Evolutionary conservation across 1,140 invertebrate species (phyloP), one percentile per base, ranked within the genome.

Genomic region (Belonocnema kinseyi): DNA sequence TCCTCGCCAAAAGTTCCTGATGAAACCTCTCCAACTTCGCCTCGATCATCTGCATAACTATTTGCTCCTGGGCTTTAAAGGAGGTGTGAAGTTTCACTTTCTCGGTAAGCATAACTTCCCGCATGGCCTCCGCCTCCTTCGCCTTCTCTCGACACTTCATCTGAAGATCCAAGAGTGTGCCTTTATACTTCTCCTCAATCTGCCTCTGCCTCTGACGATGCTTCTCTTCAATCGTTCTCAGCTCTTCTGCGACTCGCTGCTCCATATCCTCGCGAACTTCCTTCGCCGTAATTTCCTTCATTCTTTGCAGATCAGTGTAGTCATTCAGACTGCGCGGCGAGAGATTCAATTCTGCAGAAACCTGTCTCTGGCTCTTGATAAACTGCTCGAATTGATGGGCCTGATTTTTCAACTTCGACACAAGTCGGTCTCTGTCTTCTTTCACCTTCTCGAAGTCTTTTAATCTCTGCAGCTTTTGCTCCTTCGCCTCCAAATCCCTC

Each of bases 201-300:
- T 88, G 85, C n/a, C 87, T 85, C 6, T 83, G 79, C 50, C 87
- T 89, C 50, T 61, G 75, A 77, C 88, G 89, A 33, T 89, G 87
- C 40, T 84, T 87, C 13, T 89, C 84, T 51, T 91, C 88, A 11
- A 89, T 90, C 26, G 80, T 75, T 72, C 82, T 85, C 3, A 91
- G 77, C 21, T 89, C 86, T 19, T 91, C 85, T 0, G 79, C 81
- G 13, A 76, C 75, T 73, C 86, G 89, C 16, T 87, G 86, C 33
- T 91, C 88, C 87, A 87, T 87, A 46, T 88, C 88, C 72, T 90
- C 89, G 0, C 88, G 84, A 0, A 90, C 82, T 33, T 89, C 88
- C 66, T 86, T 87, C 17, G 83, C 84, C 33, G 83, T 82, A 40
- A 78, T 83, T 75, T 90, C 89, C 19, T 82, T 88, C n/a, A 89